Evolutionary conservation across 92 coral and sea anemone genomes (phyloP).

Genomic region (Palythoa grandiflora): DNA sequence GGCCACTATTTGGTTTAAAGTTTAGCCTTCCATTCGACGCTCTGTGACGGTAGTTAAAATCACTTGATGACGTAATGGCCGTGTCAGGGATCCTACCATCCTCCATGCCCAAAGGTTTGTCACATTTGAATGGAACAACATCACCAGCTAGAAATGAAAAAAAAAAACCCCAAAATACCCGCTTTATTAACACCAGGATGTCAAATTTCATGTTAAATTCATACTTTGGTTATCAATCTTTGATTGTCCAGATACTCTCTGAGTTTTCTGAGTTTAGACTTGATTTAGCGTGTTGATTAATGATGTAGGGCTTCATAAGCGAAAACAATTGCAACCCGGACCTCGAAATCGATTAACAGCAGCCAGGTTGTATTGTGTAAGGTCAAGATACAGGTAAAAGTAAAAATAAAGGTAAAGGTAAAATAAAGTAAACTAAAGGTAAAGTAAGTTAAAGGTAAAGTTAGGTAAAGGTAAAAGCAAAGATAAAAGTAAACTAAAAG

Average conservation of each 20-base stretch:
- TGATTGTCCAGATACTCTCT: too few species aligned
- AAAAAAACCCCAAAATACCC: too few species aligned
- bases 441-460: too few species aligned
- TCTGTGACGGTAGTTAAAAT: background rate
- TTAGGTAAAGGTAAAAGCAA: too few species aligned
- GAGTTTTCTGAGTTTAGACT: background rate
- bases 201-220: background rate
- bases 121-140: background rate
- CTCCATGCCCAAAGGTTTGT: slow-evolving; percentile 37
- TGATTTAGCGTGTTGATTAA: background rate
- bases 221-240: background rate
- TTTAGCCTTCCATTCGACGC: slow-evolving; percentile 36
- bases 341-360: too few species aligned
- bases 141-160: background rate
- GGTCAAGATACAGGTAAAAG: too few species aligned
- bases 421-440: too few species aligned
- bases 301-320: background rate
- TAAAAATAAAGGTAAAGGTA: too few species aligned
- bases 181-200: too few species aligned
- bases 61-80: slow-evolving; percentile 30
- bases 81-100: slow-evolving; percentile 35
- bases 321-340: background rate
- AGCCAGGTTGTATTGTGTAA: too few species aligned
- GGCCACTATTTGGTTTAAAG: background rate
- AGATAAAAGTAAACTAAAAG: too few species aligned